Evolutionary conservation across 2,888 invertebrate genomes (phyloP), one percentile per base, ranked within the genome.

Genomic region (Acanthosepion esculentum): DNA sequence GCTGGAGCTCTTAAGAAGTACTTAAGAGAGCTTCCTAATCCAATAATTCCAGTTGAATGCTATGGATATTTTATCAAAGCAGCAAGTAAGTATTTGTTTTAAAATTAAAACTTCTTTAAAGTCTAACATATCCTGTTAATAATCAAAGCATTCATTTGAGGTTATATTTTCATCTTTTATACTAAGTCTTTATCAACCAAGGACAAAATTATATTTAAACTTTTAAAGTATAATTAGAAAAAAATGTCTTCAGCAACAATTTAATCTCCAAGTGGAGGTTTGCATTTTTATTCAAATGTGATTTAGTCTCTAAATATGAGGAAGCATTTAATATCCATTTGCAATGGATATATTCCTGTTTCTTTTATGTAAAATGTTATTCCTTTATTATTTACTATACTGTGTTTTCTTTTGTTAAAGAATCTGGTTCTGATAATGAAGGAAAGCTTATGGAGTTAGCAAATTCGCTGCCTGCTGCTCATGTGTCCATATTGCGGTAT

Each of bases 1-100:
- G 97, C 97, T 33, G 97, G 97, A 41, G 96, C 96, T 4, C 94
- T 98, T 95, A 98, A 98, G 96, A 98, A 98, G 97, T 98, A 98
- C 97, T 97, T 98, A 92, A 97, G 98, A 94, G 98, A 98, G 97
- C 97, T 98, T 95, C 98, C 98, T 0, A 98, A 98, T 97, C 98
- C 98, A 10, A 98, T 98, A 94, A 98, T 98, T 96, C 98, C 98
- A 50, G 98, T 98, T 78, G 98, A 98, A 96, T 98, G 98, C 98
- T 98, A 98, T 97, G 98, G 98, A 96, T 98, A 98, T 96, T 98
- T 98, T 97, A 98, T 98, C 95, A 98, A 97, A 94, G 97, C 97
- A 94, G 97, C 97, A 91, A 97, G 97, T 97, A 96, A 97, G 97
- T 97, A 53, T 26, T 59, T 53, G 53, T 59, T 59, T 78, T 33